These are phyloP conservation scores for Plagodis pulveraria DNA, from an alignment of 2,888 invertebrate species.

Conservation along the genomic window DNA sequence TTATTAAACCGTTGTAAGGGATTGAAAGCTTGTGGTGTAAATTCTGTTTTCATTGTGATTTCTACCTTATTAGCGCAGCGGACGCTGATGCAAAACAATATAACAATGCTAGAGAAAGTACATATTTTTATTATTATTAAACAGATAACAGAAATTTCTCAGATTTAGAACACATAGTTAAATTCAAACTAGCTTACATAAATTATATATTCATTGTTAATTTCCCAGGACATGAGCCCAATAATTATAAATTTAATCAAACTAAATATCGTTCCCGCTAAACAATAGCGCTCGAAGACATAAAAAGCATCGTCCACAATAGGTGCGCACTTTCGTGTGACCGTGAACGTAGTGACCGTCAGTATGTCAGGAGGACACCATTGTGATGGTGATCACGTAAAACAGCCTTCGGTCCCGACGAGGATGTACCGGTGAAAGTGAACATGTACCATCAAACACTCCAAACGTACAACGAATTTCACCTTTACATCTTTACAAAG, in stretches of 20 bases:
- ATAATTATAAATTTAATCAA: neutral
- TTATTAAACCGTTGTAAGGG: no score
- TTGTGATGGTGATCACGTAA: conserved; percentile 67
- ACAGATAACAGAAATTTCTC: no score
- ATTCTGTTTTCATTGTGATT: no score
- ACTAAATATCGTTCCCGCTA: conserved; percentile 5
- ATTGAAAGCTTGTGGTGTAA: no score
- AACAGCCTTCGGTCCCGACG: conserved; percentile 42
- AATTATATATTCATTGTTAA: neutral
- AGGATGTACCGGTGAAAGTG: conserved; percentile 42
- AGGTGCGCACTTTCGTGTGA: conserved; percentile 61
- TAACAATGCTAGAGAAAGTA: no score
- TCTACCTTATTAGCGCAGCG: no score
- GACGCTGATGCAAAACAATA: no score
- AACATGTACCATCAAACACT: conserved; percentile 24
- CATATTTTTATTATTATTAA: no score
- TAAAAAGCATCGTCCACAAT: conserved; percentile 33
- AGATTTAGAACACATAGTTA: no score
- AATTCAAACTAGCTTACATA: no score
- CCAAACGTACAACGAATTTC: conserved; percentile 16
- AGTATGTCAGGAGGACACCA: conserved; percentile 68
- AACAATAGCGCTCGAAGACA: conserved; percentile 27
- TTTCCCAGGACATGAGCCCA: neutral
- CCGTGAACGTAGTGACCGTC: conserved; percentile 55
- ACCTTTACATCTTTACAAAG: conserved; percentile 22